Evolutionary conservation across 2,113 vertebrate species (phyloP).

Genomic region (Emydocephalus ijimae): DNA sequence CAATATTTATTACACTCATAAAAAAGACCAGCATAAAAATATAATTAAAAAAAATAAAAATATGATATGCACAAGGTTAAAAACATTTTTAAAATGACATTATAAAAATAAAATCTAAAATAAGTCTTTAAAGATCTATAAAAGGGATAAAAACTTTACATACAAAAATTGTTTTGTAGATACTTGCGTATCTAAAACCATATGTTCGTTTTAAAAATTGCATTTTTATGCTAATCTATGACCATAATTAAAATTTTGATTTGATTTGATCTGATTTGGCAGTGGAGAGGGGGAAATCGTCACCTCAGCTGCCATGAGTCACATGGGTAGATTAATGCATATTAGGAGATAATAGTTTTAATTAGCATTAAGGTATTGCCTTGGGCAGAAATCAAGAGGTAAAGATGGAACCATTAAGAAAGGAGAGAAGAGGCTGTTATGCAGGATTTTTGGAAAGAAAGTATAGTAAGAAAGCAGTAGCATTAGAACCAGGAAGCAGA

Average conservation of each 20-base stretch:
- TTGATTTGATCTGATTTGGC: not conserved
- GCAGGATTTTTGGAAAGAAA: too few relatives aligned
- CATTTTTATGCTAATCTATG: not conserved
- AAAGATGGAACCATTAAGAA: conserved; percentile 11
- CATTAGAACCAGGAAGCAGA: not conserved
- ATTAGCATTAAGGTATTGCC: conserved; percentile 26
- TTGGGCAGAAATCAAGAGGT: conserved; percentile 23
- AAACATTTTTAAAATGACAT: not conserved
- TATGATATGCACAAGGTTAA: not conserved
- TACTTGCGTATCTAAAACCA: not conserved
- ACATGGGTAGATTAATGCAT: conserved; percentile 25
- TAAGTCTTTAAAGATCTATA: not conserved
- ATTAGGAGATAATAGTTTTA: conserved; percentile 34
- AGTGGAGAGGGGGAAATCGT: not conserved
- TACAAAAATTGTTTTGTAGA: not conserved
- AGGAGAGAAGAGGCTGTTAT: not conserved
- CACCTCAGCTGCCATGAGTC: conserved; percentile 20
- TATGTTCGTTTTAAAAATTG: not conserved
- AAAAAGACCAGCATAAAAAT: not conserved
- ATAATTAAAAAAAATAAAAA: not conserved
- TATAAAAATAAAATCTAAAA: not conserved
- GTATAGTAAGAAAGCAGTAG: not conserved
- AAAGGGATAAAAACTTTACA: not conserved
- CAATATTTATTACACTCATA: not conserved
- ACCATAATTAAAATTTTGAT: not conserved